Evolutionary conservation across 2,797 vertebrate species (phyloP), one percentile per base, ranked within the genome.

Genomic region (Steatocranus sp.): DNA sequence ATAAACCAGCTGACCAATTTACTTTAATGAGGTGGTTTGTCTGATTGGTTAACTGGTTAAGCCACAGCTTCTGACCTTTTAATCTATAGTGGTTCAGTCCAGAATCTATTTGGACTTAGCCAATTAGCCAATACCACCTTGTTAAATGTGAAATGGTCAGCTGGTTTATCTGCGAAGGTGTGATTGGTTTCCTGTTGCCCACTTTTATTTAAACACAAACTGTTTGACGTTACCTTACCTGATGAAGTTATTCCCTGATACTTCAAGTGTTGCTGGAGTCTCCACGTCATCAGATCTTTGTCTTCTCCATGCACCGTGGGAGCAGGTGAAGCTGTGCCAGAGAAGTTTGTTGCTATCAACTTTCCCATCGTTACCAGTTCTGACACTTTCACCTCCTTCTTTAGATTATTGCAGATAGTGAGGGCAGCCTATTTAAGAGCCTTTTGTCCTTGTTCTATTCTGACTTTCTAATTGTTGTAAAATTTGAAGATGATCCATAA

Each of bases 41-140:
- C 54, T 32, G 17, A n/a, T 58, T 61, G 17, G 56, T 61, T 34
- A 8, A 61, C 27, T 11, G 1, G 56, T 61, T 61, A 34, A 61
- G 6, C 30, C 0, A 0, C 56, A 61, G 5, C 0, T 61, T 34
- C 56, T 61, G 17, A 34, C 27, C 3, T 61, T 61, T 61, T 34
- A 34, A 61, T 0, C 10, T 34, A 30, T 34, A 61, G 56, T 61
- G 30, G 2, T 61, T 3, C 56, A 34, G 18, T 61, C 56, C 30
- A 0, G 32, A 61, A 61, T 5, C 32, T 61, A 8, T 36, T 61
- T 61, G 30, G 0, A 56, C 14, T 49, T 1, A 18, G 1, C 50
- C 56, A 34, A 11, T 34, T 34, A n/a, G 30, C 30, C 27, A 0
- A 0, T 32, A 58, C 25, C 54, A 0, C 27, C 5, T 32, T 30